phyloP scores from a whole-genome alignment of 2,113 vertebrate genomes.

The Nibea coibor region DNA sequence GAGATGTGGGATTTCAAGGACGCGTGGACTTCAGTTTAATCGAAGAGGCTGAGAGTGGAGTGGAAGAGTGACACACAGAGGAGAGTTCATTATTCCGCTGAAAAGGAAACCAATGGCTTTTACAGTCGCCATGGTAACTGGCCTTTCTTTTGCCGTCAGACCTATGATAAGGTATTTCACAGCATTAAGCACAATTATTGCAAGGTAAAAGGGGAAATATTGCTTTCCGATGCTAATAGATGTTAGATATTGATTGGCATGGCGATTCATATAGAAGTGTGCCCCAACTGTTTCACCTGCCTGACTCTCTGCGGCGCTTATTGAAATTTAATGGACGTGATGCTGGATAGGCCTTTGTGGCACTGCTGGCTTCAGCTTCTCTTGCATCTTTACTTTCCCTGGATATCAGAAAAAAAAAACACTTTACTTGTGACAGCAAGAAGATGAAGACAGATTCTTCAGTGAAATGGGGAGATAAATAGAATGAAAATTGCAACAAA shows the following conservation, averaged over 20 bases:
- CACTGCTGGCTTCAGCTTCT: conserved; percentile 5
- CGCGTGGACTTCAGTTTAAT: conserved; percentile 81
- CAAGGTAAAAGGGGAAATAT: conserved; percentile 85
- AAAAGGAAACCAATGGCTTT: conserved; percentile 88
- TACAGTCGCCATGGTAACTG: conserved; percentile 84
- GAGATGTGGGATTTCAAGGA: conserved; percentile 84
- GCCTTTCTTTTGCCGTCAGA: conserved; percentile 83
- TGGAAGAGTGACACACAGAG: conserved; percentile 85
- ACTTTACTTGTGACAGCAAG: conserved; percentile 21
- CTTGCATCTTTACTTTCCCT: conserved; percentile 36
- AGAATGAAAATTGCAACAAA: neutral
- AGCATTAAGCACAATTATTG: conserved; percentile 84
- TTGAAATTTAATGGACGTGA: conserved; percentile 57
- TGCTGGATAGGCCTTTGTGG: conserved; percentile 45
- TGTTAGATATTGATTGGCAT: conserved; percentile 85
- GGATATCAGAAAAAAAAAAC: neutral
- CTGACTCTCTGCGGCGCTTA: conserved; percentile 53
- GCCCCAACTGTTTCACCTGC: conserved; percentile 70
- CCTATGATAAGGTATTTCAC: conserved; percentile 88
- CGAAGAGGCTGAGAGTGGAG: conserved; percentile 83
- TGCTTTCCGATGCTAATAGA: conserved; percentile 85
- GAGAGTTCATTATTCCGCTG: conserved; percentile 87
- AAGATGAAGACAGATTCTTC: conserved; percentile 3
- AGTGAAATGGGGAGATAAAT: neutral
- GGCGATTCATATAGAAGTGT: conserved; percentile 66